These are phyloP conservation scores for Watsonalla cultraria DNA, from an alignment of 2,888 invertebrate species.

Conservation along the genomic window DNA sequence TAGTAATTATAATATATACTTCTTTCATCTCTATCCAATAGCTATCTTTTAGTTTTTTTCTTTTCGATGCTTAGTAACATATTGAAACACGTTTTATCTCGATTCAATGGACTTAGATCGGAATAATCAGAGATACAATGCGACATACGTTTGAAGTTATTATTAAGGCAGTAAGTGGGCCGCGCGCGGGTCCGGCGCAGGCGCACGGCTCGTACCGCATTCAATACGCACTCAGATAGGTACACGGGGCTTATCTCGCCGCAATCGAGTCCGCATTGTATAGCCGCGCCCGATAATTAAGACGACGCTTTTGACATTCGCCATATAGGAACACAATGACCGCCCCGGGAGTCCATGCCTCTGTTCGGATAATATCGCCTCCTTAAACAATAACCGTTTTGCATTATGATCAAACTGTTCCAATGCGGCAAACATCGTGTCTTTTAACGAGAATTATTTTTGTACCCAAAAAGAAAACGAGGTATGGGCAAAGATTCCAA, in stretches of 20 bases:
- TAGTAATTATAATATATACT: no score
- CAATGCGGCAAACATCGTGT: constrained; percentile 69
- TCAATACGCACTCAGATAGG: constrained; percentile 63
- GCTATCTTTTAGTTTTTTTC: constrained; percentile 20
- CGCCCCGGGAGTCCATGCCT: constrained; percentile 65
- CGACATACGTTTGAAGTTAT: constrained; percentile 72
- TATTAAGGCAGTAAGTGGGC: constrained; percentile 66
- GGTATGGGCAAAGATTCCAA: constrained; percentile 33
- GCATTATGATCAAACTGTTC: constrained; percentile 76
- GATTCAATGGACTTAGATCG: constrained; percentile 68
- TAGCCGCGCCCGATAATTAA: constrained; percentile 76
- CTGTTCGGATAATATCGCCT: constrained; percentile 69
- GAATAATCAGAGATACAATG: constrained; percentile 73
- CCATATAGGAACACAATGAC: constrained; percentile 78
- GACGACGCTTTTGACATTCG: constrained; percentile 78
- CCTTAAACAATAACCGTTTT: constrained; percentile 72
- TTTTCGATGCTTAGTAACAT: constrained; percentile 38
- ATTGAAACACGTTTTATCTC: constrained; percentile 60
- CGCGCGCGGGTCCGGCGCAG: constrained; percentile 29
- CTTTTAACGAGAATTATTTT: constrained; percentile 67
- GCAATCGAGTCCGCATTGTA: constrained; percentile 76
- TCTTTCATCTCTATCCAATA: constrained; percentile 8
- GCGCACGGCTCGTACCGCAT: constrained; percentile 46
- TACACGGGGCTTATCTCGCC: constrained; percentile 69
- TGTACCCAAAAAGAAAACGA: constrained; percentile 40